These are phyloP conservation scores for Hipparchia sbordonii DNA, from an alignment of 2,888 invertebrate species.

Conservation along the genomic window DNA sequence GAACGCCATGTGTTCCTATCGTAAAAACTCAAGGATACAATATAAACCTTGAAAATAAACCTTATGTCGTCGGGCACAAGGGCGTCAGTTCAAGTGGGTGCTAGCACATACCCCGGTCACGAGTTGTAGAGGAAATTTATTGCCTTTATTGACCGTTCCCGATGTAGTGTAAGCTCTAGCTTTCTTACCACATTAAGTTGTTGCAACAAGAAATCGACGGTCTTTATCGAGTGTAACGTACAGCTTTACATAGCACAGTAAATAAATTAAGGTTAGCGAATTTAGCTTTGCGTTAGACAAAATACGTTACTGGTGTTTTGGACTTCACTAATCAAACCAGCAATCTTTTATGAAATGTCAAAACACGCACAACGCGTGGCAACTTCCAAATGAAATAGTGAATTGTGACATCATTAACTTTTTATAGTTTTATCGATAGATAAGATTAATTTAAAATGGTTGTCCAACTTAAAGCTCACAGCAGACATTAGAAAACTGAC, in stretches of 20 bases:
- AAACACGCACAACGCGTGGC: too few relatives aligned
- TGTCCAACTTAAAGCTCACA: too few relatives aligned
- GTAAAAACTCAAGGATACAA: conserved; percentile 40
- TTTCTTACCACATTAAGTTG: conserved; percentile 49
- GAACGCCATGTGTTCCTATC: conserved; percentile 44
- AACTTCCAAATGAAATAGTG: too few relatives aligned
- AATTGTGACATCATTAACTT: too few relatives aligned
- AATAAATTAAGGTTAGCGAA: background rate
- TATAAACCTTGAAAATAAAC: conserved; percentile 22
- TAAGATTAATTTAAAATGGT: too few relatives aligned
- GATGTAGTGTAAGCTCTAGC: conserved; percentile 48
- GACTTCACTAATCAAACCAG: background rate
- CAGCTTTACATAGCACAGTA: conserved; percentile 2
- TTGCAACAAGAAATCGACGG: conserved; percentile 49
- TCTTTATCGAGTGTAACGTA: conserved; percentile 38
- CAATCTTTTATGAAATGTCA: too few relatives aligned
- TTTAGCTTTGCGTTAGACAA: background rate
- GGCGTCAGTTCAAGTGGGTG: conserved; percentile 16
- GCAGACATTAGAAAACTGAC: too few relatives aligned
- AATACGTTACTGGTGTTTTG: background rate
- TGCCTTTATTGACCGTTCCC: conserved; percentile 55
- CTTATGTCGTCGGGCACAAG: conserved; percentile 17
- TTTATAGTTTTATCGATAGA: too few relatives aligned
- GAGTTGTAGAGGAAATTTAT: conserved; percentile 47
- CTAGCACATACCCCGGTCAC: conserved; percentile 23